phyloP scores from a whole-genome alignment of 1,140 invertebrate genomes.

The Arion vulgaris region DNA sequence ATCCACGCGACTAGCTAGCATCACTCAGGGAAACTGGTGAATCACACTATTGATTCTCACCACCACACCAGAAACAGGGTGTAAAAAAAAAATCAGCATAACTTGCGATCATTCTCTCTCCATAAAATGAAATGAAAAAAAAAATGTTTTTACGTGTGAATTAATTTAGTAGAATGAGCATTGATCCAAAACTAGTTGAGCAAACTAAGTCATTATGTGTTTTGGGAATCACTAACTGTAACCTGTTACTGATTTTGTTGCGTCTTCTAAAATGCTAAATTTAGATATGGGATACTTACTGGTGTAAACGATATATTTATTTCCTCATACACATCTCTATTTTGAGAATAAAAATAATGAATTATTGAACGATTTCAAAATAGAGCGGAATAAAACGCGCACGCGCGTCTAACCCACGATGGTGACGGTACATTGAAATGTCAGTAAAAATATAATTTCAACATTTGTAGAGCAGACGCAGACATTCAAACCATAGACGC shows the following conservation, averaged over 20 bases:
- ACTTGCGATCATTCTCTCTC: too few species aligned
- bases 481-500: too few species aligned
- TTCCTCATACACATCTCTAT: not conserved
- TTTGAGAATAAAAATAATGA: conserved; percentile 4
- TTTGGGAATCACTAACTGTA: not conserved
- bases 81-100: not conserved
- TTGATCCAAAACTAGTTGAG: not conserved
- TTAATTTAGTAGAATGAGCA: not conserved
- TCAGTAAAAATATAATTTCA: too few species aligned
- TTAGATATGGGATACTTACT: too few species aligned
- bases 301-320: not conserved
- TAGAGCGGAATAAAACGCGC: not conserved
- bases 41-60: not conserved
- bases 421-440: too few species aligned
- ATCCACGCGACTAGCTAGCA: not conserved
- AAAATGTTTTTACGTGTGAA: not conserved
- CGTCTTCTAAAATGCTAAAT: too few species aligned
- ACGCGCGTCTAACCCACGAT: not conserved
- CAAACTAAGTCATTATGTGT: not conserved
- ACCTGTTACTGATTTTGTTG: too few species aligned
- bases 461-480: too few species aligned
- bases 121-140: too few species aligned
- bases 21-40: not conserved
- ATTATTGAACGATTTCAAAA: conserved; percentile 7
- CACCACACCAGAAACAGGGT: too few species aligned